Conservation (phyloP, 2,797 vertebrate genomes). For the Philypnodon macrostomus region DNA sequence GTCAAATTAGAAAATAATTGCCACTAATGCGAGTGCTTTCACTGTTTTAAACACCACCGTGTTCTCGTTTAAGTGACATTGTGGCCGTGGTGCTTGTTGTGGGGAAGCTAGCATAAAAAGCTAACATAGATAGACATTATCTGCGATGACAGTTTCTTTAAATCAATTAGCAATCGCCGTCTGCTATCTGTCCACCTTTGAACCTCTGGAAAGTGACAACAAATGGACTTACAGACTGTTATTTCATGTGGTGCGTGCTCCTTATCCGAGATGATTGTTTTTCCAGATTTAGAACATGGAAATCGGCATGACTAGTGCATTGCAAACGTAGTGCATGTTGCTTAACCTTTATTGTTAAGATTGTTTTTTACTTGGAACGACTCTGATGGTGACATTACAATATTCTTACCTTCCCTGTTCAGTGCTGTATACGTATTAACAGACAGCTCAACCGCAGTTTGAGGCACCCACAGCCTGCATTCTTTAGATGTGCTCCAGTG, state of each 20-base stretch:
- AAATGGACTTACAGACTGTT: slow-evolving; percentile 3
- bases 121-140: slow-evolving; percentile 18
- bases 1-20: slow-evolving; percentile 14
- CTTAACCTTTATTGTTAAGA: slow-evolving; percentile 22
- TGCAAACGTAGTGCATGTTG: not conserved
- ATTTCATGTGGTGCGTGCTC: not conserved
- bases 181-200: not conserved
- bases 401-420: slow-evolving; percentile 9
- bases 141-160: slow-evolving; percentile 15
- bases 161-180: slow-evolving; percentile 10
- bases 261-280: slow-evolving; percentile 3
- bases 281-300: slow-evolving; percentile 26
- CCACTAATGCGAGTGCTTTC: not conserved
- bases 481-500: slow-evolving; percentile 30
- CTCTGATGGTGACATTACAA: slow-evolving; percentile 10
- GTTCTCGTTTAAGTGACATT: not conserved
- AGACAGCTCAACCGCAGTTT: slow-evolving; percentile 11
- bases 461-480: slow-evolving; percentile 40
- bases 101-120: slow-evolving; percentile 30
- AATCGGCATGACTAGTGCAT: slow-evolving; percentile 22
- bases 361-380: slow-evolving; percentile 16
- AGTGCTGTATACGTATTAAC: slow-evolving; percentile 16
- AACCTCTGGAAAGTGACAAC: slow-evolving; percentile 10
- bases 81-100: not conserved
- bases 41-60: not conserved